These are phyloP conservation scores for Arothron firmamentum DNA, from an alignment of 2,113 vertebrate species.

Conservation along the genomic window DNA sequence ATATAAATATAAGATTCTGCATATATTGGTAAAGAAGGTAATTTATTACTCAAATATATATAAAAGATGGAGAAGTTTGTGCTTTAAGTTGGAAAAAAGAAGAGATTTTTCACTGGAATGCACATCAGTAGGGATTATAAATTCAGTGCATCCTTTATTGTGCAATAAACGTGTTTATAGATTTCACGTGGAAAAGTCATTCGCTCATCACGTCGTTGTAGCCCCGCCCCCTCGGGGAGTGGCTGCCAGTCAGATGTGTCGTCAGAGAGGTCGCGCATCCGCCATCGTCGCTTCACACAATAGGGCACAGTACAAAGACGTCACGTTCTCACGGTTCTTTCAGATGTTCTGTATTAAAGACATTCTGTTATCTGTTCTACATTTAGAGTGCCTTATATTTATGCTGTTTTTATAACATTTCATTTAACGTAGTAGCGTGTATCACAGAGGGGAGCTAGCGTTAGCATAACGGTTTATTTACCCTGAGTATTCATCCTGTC, in stretches of 20 bases:
- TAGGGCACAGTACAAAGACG: constrained; percentile 87
- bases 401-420: constrained; percentile 95
- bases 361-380: constrained; percentile 79
- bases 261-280: constrained; percentile 17
- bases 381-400: constrained; percentile 99
- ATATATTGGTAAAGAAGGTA: constrained; percentile 54
- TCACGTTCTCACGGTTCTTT: constrained; percentile 77
- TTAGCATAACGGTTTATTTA: constrained; percentile 74
- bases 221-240: constrained; percentile 32
- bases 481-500: constrained; percentile 63
- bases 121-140: constrained; percentile 93
- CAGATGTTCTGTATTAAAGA: constrained; percentile 67
- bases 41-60: constrained; percentile 57
- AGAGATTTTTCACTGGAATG: constrained; percentile 86
- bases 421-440: constrained; percentile 80
- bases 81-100: constrained; percentile 79
- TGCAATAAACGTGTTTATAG: constrained; percentile 87
- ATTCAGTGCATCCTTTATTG: constrained; percentile 89
- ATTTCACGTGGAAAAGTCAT: constrained; percentile 71
- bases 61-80: constrained; percentile 51
- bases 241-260: constrained; percentile 47
- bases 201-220: constrained; percentile 47
- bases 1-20: constrained; percentile 49
- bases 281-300: constrained; percentile 59
- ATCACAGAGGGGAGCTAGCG: constrained; percentile 78